phyloP scores from a whole-genome alignment of 2,113 vertebrate species.

The Psophia crepitans region DNA sequence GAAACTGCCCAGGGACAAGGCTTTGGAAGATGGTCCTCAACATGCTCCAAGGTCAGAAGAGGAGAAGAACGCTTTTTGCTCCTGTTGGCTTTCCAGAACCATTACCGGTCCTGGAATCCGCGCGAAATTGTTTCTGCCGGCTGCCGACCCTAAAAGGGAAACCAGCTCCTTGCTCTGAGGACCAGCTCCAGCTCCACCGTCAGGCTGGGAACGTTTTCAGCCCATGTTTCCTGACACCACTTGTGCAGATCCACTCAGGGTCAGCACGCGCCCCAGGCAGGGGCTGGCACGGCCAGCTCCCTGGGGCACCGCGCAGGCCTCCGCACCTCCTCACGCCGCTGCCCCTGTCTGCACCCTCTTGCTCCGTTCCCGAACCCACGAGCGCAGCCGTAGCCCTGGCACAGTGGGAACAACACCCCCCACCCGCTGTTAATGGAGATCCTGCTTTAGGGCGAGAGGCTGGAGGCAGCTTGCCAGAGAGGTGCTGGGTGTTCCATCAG shows the following conservation, averaged over 20 bases:
- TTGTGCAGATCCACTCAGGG: not conserved
- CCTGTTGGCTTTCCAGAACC: conserved; percentile 35
- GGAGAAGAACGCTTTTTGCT: conserved; percentile 28
- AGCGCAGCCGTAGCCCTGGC: rapidly evolving
- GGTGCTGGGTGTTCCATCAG: not conserved
- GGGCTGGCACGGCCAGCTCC: not conserved
- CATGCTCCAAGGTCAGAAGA: conserved; percentile 26
- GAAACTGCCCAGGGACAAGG: not conserved
- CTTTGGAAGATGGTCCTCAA: conserved; percentile 5
- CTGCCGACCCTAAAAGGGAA: conserved; percentile 39
- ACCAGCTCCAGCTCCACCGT: not conserved
- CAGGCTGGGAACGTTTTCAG: not conserved
- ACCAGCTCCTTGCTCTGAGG: conserved; percentile 7
- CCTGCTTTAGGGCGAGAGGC: not conserved
- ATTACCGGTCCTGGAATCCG: conserved; percentile 47
- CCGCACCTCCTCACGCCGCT: not conserved
- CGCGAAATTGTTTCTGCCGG: conserved; percentile 1
- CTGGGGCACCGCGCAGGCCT: rapidly evolving
- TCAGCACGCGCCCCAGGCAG: not conserved
- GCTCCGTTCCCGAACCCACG: not conserved
- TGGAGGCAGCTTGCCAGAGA: not conserved
- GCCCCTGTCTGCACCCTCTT: not conserved
- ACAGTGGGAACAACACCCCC: not conserved
- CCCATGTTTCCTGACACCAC: not conserved
- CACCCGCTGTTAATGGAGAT: not conserved